A percentile compares a stretch with the other conserved stretches of the same genome.
These are phyloP conservation scores for Phoenicopterus ruber DNA, from an alignment of 2,113 vertebrate species.

Conservation along the genomic window DNA sequence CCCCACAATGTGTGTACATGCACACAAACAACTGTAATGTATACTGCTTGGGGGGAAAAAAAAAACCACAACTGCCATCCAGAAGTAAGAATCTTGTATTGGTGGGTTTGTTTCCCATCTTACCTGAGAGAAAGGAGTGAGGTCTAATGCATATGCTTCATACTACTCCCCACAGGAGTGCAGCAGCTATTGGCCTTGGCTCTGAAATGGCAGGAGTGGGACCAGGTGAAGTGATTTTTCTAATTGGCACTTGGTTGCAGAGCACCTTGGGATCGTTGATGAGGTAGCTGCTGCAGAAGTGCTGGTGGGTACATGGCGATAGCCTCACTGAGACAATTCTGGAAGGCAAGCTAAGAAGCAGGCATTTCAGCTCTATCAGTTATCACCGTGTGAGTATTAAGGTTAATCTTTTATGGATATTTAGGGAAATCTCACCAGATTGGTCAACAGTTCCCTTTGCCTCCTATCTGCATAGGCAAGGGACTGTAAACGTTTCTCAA, in stretches of 20 bases:
- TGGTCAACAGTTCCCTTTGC: neutral
- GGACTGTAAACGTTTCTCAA: neutral
- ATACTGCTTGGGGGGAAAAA: neutral
- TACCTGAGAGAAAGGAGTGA: neutral
- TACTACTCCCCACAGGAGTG: neutral
- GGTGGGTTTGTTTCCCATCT: neutral
- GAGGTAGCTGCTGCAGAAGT: neutral
- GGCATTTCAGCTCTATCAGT: neutral
- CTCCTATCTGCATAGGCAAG: fast-evolving
- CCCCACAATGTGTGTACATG: fast-evolving
- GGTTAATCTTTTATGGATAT: neutral
- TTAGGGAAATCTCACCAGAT: neutral
- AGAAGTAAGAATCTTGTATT: neutral
- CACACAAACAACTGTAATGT: neutral
- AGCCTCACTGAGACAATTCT: neutral
- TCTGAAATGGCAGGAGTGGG: neutral
- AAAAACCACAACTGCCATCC: too few species aligned
- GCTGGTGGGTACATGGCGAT: fast-evolving
- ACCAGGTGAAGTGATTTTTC: neutral
- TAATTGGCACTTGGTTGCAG: neutral
- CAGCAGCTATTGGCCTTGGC: neutral
- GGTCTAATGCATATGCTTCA: neutral
- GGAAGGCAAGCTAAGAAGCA: neutral
- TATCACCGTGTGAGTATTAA: neutral
- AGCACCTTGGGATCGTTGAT: neutral